Evolutionary conservation across 2,888 invertebrate genomes (phyloP), one percentile per base, ranked within the genome.

Genomic region (Tetropium fuscum): DNA sequence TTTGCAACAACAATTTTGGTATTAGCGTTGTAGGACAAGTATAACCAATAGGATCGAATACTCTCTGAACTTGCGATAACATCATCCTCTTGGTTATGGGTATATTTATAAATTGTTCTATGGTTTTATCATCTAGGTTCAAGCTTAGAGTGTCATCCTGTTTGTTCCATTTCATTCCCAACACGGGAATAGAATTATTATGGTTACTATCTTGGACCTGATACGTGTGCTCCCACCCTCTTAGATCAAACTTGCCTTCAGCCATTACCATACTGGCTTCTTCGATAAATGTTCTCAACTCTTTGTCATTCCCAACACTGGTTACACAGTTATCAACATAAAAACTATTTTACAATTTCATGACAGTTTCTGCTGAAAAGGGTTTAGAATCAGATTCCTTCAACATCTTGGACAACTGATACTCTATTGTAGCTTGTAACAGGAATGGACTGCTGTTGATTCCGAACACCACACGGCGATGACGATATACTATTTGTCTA

Each of bases 211-310:
- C 3, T 2, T 22, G n/a, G 10, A 5, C 19, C 13, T 43, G 34
- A 25, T n/a, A 15, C 15, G 58, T 48, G 47, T 27, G 48, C 57
- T 60, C 51, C 59, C 59, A 57, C 63, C 56, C 63, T 60, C 63
- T 41, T 10, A 62, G 32, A n/a, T 59, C 54, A 20, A 58, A 62
- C 20, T 34, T 25, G 2, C 41, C 54, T 22, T 54, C 11, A 7
- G 19, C 36, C 45, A 57, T 53, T 2, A 44, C 25, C n/a, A 3
- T 6, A 8, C 19, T 15, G 8, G 56, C 25, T 16, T 53, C 16
- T 47, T 40, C 8, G 10, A 53, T 53, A 53, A 57, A 57, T 25
- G 11, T 18, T 8, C 25, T 47, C 18, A 48, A 8, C 13, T 4
- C 13, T 15, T 49, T 25, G 10, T 47, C 18, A 53, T 36, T 15